These are phyloP conservation scores for Heterochromis multidens DNA, from an alignment of 2,113 vertebrate genomes.

Conservation along the genomic window DNA sequence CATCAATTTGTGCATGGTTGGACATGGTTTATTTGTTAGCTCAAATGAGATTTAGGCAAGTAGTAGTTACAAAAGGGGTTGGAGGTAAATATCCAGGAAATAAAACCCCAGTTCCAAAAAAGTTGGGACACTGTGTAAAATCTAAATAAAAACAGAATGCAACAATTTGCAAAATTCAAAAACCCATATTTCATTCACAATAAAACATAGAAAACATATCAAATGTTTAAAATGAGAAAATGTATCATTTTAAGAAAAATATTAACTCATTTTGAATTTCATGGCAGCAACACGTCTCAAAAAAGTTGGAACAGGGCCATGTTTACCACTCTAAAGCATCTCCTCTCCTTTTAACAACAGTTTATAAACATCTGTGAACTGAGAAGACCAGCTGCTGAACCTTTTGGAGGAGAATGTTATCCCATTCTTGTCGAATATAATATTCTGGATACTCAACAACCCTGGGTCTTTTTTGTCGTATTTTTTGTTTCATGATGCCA, in stretches of 20 bases:
- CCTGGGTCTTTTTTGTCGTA: neutral
- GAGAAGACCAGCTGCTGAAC: neutral
- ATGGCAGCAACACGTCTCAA: no score
- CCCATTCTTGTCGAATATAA: neutral
- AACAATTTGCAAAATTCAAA: no score
- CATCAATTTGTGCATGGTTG: neutral
- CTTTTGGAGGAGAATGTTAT: neutral
- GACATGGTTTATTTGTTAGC: neutral
- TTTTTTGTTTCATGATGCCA: neutral
- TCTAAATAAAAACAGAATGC: neutral
- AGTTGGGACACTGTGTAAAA: neutral
- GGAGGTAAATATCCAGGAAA: neutral
- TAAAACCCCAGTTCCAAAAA: neutral
- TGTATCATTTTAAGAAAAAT: rapidly evolving
- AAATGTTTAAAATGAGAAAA: neutral
- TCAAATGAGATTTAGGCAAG: rapidly evolving
- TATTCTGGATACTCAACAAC: neutral
- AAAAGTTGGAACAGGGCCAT: no score
- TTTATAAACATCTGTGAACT: neutral
- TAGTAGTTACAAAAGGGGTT: neutral
- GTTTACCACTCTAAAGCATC: no score
- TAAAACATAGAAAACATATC: neutral
- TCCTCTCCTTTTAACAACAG: no score
- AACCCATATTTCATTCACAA: no score
- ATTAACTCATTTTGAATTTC: no score